Percentiles rank a stretch among this genome's conserved stretches.
phyloP scores from a whole-genome alignment of 1,140 invertebrate genomes.

The Apis cerana region DNA sequence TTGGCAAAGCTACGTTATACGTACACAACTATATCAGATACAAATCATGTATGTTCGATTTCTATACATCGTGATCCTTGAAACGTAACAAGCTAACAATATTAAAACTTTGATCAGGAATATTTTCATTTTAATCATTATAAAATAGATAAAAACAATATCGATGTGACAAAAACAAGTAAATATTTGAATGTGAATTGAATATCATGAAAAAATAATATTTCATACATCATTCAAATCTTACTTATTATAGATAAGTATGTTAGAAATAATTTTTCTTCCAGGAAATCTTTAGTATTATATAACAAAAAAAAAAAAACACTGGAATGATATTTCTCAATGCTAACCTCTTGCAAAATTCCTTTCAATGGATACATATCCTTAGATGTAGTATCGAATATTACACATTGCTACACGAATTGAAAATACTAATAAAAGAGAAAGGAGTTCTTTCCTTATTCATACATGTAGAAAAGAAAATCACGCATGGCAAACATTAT shows the following conservation, averaged over 20 bases:
- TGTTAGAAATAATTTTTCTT: background rate
- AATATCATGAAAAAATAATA: background rate
- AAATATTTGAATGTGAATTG: no score
- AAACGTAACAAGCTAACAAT: background rate
- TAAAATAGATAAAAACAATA: background rate
- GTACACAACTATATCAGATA: no score
- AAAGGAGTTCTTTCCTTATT: conserved; percentile 31
- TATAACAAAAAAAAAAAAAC: background rate
- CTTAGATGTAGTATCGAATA: conserved; percentile 10
- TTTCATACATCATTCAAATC: no score
- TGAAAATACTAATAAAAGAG: conserved; percentile 33
- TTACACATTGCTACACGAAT: background rate
- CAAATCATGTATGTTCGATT: background rate
- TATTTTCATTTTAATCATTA: background rate
- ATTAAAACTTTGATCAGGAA: background rate
- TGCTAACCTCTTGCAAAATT: background rate
- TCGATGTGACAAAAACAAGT: no score
- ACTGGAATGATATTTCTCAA: background rate
- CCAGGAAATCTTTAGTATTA: background rate
- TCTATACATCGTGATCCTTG: background rate
- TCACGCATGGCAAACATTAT: no score
- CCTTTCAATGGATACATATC: conserved; percentile 2
- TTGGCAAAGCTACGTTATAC: no score
- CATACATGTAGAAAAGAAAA: conserved; percentile 8
- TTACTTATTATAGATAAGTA: background rate